These are phyloP conservation scores for Leuciscus waleckii DNA, from an alignment of 2,797 vertebrate genomes.

Conservation along the genomic window DNA sequence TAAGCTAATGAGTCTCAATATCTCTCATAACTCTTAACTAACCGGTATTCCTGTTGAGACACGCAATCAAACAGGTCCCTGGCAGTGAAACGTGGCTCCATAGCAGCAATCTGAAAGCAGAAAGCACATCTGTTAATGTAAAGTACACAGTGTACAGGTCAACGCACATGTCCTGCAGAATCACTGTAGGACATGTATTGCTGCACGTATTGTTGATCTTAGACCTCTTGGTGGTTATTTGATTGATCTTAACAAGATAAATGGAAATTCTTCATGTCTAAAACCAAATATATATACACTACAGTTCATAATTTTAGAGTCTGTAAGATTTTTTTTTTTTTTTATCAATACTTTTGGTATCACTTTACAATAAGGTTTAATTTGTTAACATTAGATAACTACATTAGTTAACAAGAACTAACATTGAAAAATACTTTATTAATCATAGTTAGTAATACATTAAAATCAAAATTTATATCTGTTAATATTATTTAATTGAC, in stretches of 20 bases:
- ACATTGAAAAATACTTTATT: neutral
- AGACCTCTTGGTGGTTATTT: constrained; percentile 6
- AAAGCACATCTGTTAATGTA: neutral
- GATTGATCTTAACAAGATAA: neutral
- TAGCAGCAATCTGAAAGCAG: constrained; percentile 73
- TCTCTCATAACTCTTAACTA: constrained; percentile 56
- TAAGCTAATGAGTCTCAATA: neutral
- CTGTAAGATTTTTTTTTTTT: neutral
- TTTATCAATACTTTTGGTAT: neutral
- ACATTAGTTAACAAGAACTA: neutral
- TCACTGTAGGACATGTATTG: neutral
- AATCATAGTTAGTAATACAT: neutral
- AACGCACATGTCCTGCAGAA: neutral
- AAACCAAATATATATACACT: neutral
- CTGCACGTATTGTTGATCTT: neutral
- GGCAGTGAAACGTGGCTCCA: constrained; percentile 75
- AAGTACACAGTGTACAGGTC: neutral
- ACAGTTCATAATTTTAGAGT: neutral
- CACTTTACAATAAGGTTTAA: neutral
- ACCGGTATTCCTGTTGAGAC: constrained; percentile 81
- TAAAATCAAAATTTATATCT: neutral
- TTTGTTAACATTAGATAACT: neutral
- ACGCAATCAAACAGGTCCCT: constrained; percentile 82
- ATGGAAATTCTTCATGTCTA: neutral
- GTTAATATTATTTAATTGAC: neutral